These are phyloP conservation scores for Gobius niger DNA, from an alignment of 2,113 vertebrate genomes.

Conservation along the genomic window DNA sequence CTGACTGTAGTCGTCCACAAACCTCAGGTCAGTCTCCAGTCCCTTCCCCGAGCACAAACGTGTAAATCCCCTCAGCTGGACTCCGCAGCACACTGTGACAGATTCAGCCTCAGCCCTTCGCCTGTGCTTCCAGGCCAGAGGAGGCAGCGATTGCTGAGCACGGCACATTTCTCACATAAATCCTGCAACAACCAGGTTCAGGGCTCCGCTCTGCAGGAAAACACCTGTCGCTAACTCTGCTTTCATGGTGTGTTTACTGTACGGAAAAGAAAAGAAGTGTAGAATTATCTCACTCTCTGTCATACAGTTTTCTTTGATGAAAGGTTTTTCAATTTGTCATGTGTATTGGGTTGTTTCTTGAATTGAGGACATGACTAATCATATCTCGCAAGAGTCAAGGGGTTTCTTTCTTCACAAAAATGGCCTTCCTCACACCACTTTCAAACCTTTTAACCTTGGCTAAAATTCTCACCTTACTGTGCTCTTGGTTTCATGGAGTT, in stretches of 20 bases:
- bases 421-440: no score
- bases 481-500: no score
- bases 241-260: neutral
- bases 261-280: neutral
- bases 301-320: no score
- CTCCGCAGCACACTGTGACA: neutral
- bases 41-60: neutral
- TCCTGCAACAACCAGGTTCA: neutral
- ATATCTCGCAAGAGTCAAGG: no score
- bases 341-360: no score
- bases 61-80: slow-evolving; percentile 2
- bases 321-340: no score
- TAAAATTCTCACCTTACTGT: no score
- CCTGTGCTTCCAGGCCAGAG: neutral
- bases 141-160: neutral
- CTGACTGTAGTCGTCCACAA: neutral
- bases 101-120: neutral
- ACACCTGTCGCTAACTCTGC: neutral
- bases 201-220: neutral
- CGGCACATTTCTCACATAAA: neutral
- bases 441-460: no score
- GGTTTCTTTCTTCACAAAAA: no score
- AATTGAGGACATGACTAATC: no score
- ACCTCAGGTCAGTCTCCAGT: neutral
- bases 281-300: no score